phyloP scores from a whole-genome alignment of 2,888 invertebrate genomes.

The Drosophila parthenogenetica region DNA sequence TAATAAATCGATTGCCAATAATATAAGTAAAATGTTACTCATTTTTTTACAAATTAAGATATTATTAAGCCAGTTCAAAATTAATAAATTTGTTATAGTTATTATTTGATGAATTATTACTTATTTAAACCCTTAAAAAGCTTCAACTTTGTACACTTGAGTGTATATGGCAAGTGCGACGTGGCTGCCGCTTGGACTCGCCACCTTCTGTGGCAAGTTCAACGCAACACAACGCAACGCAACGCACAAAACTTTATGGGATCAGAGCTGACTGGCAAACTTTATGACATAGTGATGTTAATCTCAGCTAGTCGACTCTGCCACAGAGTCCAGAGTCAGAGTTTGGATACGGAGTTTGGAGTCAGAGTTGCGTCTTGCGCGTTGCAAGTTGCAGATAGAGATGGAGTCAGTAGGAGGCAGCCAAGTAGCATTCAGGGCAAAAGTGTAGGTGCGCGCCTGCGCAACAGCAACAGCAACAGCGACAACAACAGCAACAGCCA shows the following conservation, averaged over 20 bases:
- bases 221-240: constrained; percentile 34
- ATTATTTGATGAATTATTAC: too few species aligned
- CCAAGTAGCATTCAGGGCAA: constrained; percentile 68
- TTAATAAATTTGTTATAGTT: too few species aligned
- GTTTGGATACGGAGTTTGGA: background rate
- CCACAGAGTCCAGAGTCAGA: constrained; percentile 15
- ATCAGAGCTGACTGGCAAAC: constrained; percentile 63
- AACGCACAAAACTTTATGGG: constrained; percentile 62
- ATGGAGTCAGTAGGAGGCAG: constrained; percentile 63
- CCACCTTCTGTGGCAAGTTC: constrained; percentile 2
- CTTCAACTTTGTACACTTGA: background rate
- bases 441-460: constrained; percentile 69
- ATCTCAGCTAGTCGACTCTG: constrained; percentile 44
- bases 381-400: constrained; percentile 13
- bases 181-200: constrained; percentile 13
- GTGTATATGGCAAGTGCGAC: constrained; percentile 8
- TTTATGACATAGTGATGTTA: constrained; percentile 65
- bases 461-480: too few species aligned
- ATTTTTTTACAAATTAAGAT: too few species aligned
- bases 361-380: constrained; percentile 21
- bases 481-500: constrained; percentile 15
- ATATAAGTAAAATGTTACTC: too few species aligned
- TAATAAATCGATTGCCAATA: too few species aligned
- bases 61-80: too few species aligned
- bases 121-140: too few species aligned